Conservation (phyloP, 2,888 invertebrate genomes). For the Tenthredo amoena region DNA sequence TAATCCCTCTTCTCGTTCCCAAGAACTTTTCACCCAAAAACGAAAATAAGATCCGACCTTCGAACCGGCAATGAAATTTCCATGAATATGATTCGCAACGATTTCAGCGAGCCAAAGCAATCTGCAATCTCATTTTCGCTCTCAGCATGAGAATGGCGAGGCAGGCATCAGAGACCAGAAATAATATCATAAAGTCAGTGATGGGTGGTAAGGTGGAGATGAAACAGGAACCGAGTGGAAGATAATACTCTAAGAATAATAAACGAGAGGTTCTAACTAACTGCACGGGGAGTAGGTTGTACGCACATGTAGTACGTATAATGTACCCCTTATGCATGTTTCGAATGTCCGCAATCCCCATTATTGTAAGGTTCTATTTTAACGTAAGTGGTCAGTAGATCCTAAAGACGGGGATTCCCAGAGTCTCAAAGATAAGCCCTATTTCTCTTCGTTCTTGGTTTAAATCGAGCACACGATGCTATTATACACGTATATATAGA, state of each 20-base stretch:
- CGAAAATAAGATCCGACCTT: not conserved
- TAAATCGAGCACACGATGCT: conserved; percentile 21
- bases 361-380: conserved; percentile 22
- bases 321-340: not conserved
- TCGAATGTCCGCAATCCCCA: not conserved
- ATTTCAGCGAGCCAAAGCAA: not conserved
- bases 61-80: not conserved
- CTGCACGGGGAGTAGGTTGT: not conserved
- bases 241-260: conserved; percentile 12
- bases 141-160: not conserved
- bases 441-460: conserved; percentile 9
- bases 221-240: not conserved
- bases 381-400: conserved; percentile 36
- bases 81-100: not conserved
- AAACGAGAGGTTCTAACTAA: not conserved
- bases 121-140: conserved; percentile 1
- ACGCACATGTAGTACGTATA: not conserved
- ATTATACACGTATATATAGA: not conserved
- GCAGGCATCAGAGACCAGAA: not conserved
- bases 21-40: not conserved
- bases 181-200: not conserved
- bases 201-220: not conserved
- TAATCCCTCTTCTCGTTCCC: not conserved
- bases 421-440: not conserved
- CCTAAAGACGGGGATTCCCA: not conserved